Base-by-base conservation (phyloP, 2,888 invertebrate species). In the Hemaris fuciformis region DNA sequence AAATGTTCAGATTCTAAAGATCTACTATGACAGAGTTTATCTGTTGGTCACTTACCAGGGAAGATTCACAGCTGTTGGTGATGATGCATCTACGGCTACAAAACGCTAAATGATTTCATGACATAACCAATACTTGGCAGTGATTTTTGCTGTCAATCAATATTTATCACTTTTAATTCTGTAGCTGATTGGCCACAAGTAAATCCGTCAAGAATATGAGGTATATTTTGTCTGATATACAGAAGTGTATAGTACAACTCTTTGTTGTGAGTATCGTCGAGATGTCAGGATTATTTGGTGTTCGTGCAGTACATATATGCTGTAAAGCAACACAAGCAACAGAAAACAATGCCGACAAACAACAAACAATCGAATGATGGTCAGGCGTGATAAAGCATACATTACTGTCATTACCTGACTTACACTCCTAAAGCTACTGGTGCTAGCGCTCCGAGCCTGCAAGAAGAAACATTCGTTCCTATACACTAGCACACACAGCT, bases 401-500 rank as follows among this genome's bases (percentile, higher is more conserved):
- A 62, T 80, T 81, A 80, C 79, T 79, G 73, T 80, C 84, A 83
- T 90, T 96, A 96, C 96, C 96, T 96, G 96, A 94, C 96, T 96
- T 88, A 96, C 94, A 94, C 96, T 96, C 95, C 96, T 96, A 96
- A 96, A 96, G 95, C 96, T 96, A 96, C 95, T 95, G 94, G 96
- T 96, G 94, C 96, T 96, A 93, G 96, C 96, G 94, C 96, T 96
- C 94, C 96, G 95, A 91, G 96, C 96, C 96, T 96, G 96, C 85
- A 95, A 96, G 94, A 93, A 91, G 92, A 90, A 93, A 92, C 83
- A 89, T 78, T 81, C 75, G 84, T 86, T 90, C 89, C 91, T 88
- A 88, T 91, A 93, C 91, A 93, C 90, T 82, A 90, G 91, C 90
- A 93, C 89, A 91, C 82, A 85, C 82, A 88, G 88, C 88, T 72